These are phyloP conservation scores for Xestia rhomboidea DNA, from an alignment of 2,888 invertebrate species.

Conservation along the genomic window DNA sequence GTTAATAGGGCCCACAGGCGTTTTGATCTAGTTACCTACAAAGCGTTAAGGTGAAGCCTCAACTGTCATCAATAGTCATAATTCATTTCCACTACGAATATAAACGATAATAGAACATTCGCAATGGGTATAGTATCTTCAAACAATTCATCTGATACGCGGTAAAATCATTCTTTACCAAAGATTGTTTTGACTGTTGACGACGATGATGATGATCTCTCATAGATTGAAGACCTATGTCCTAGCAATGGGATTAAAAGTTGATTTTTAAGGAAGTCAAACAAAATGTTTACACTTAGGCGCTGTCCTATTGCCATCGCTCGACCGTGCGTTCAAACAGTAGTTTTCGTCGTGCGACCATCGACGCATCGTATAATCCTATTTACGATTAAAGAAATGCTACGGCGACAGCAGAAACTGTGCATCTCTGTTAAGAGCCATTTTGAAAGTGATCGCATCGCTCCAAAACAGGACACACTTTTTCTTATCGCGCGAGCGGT, in stretches of 20 bases:
- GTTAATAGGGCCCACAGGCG: background rate
- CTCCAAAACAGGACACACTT: no score
- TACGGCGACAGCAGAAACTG: no score
- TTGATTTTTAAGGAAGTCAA: no score
- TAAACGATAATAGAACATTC: slow-evolving; percentile 64
- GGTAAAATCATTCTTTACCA: slow-evolving; percentile 22
- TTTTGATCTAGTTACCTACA: background rate
- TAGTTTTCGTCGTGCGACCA: no score
- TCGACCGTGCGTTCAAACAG: no score
- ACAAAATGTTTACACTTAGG: no score
- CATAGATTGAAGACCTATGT: background rate
- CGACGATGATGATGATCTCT: background rate
- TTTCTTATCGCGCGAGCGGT: no score
- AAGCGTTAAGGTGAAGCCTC: slow-evolving; percentile 50
- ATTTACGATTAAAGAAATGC: no score
- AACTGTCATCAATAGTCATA: slow-evolving; percentile 54
- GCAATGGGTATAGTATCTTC: slow-evolving; percentile 68
- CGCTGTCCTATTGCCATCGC: no score
- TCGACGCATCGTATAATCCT: no score
- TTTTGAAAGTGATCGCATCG: no score
- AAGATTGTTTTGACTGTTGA: slow-evolving; percentile 26
- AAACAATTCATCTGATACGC: slow-evolving; percentile 51
- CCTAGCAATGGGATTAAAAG: background rate
- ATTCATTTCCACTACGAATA: slow-evolving; percentile 69
- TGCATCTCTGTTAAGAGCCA: no score